Evolutionary conservation across 2,797 vertebrate species (phyloP), one percentile per base, ranked within the genome.

Genomic region (Epinephelus coioides): DNA sequence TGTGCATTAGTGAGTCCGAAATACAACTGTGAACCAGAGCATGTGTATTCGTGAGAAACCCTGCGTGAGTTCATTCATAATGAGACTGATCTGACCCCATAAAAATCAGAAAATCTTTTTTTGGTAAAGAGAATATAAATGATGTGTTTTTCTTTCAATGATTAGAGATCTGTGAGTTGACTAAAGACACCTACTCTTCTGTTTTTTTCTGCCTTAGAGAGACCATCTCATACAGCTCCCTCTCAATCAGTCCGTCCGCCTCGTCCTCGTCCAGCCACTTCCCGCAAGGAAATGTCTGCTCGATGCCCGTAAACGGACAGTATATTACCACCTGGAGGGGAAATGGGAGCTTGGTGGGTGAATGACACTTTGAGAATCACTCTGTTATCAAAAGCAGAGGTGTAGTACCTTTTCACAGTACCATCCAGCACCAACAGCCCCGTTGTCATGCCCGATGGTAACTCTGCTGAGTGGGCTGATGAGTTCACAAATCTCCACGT

Each of bases 251-350:
- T 1, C 97, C 97, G 0, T 99, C 98, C 0, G 92, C 97, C 83
- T 98, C 97, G 25, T 99, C 97, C 88, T 98, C 98, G 73, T 99
- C 98, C 86, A 99, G 87, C 98, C 98, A 99, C 87, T 94, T 97
- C 40, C 95, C 95, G 19, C 98, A 99, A 0, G 96, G 98, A 71
- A 99, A 99, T 0, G 98, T 98, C 91, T 99, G 98, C 85, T 99
- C 98, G 10, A 97, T 95, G 55, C 98, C 98, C 0, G 98, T 99
- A 92, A 98, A 99, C 0, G 98, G 97, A 79, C 98, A 99, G 67
- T 98, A 98, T 64, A 99, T 95, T 0, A 97, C 96, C 83, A 99
- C 98, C 98, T 99, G 80, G 13, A 38, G 44, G 46, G 8, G 23
- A 67, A 82, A 69, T 1, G 2, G 30, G 6, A 8, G 12, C 2